Conservation (phyloP, 2,797 vertebrate species). For the Phrynocephalus vlangalii region DNA sequence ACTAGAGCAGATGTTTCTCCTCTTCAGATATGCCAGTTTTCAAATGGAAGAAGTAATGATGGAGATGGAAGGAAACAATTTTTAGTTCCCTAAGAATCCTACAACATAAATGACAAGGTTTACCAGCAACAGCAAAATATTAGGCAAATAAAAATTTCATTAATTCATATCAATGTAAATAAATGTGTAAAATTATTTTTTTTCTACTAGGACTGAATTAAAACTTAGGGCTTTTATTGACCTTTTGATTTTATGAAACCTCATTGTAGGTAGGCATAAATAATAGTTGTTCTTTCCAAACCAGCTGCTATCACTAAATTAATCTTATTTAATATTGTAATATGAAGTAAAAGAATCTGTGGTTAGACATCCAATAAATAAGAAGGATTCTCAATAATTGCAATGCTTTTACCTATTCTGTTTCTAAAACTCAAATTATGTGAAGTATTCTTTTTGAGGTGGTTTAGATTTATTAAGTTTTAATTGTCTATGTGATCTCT, state of each 20-base stretch:
- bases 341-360: not conserved
- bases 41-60: not conserved
- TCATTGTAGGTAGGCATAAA: not conserved
- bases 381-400: not conserved
- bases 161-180: not conserved
- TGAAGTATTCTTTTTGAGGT: slow-evolving; percentile 32
- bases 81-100: no score
- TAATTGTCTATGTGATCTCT: slow-evolving; percentile 66
- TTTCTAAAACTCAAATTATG: not conserved
- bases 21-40: no score
- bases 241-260: not conserved
- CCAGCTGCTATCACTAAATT: not conserved
- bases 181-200: not conserved
- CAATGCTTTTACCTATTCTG: not conserved
- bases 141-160: no score
- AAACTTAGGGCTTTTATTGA: not conserved
- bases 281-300: not conserved
- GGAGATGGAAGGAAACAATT: not conserved
- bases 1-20: no score
- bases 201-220: not conserved
- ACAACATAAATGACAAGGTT: no score
- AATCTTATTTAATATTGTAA: not conserved
- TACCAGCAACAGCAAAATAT: no score
- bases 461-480: slow-evolving; percentile 62
- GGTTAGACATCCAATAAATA: not conserved